Base-by-base conservation (phyloP, 2,888 invertebrate genomes). In the Netelia inedita region DNA sequence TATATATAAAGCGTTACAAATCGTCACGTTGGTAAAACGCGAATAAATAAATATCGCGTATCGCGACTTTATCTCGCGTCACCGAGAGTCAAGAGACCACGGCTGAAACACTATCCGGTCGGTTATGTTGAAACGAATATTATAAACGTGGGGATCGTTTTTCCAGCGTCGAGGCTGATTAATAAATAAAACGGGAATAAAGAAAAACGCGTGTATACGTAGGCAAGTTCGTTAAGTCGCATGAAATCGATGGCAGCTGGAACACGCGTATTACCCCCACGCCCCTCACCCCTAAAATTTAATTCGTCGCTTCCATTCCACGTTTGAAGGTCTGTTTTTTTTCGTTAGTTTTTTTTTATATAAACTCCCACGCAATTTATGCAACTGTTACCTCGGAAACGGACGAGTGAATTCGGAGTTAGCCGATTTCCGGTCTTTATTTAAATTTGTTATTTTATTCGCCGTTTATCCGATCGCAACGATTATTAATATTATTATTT, bases 371-470 rank as follows among this genome's bases (percentile, higher is more conserved):
- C 74, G 63, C 46, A 46, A n/a, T n/a, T n/a, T 23, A 68, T 16
- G 9, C 43, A 63, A 63, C 3, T 59, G 43, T 28, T 28, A 35
- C 23, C 14, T 50, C 28, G 10, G 55, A 55, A 66, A 76, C 55
- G 50, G 35, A 16, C 35, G 21, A 74, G 66, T 69, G 55, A 59
- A 79, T 57, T 50, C 53, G 35, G 53, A 9, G 35, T 28, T 72
- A 21, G 63, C 46, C 14, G 43, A 71, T 82, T 85, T 85, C 87
- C 83, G 85, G 71, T 84, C 53, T 53, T 23, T 69, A 35, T 63
- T 71, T 85, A 10, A 43, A 11, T 53, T 23, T 6, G 66, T 43
- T 68, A 6, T 57, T 43, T 68, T 61, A 28, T 28, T 28, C 28
- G 28, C 28, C 5, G 28, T 28, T 28, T 28, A 28, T 28, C 5